Percentiles rank a stretch among this genome's conserved stretches.
Conservation (phyloP, 2,113 vertebrate species). For the Urocitellus parryii region DNA sequence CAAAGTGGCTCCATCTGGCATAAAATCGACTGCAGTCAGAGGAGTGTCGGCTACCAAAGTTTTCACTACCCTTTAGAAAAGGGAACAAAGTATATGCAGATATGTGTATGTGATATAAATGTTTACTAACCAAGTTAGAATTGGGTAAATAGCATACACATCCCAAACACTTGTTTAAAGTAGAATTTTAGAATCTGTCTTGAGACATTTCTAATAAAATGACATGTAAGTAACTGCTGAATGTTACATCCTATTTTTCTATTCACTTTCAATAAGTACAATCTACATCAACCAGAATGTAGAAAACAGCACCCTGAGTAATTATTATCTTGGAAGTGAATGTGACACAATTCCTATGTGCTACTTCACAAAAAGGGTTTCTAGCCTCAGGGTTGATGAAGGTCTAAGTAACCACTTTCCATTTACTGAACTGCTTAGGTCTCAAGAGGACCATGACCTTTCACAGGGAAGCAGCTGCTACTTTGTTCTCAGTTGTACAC, state of each 20-base stretch:
- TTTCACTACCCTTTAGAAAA: slow-evolving; percentile 88
- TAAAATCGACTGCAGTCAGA: slow-evolving; percentile 96
- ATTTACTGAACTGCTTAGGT: slow-evolving; percentile 17
- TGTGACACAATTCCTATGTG: background rate
- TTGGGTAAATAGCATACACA: background rate
- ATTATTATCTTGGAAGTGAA: background rate
- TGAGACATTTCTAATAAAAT: background rate
- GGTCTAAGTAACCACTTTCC: background rate
- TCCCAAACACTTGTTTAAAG: slow-evolving; percentile 37
- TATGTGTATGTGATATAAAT: background rate
- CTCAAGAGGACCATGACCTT: slow-evolving; percentile 52
- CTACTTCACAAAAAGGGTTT: background rate
- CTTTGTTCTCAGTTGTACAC: slow-evolving; percentile 16
- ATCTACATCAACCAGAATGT: background rate
- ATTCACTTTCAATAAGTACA: background rate
- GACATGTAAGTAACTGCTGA: background rate
- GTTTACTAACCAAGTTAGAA: background rate
- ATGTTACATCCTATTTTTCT: background rate
- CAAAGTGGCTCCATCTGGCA: slow-evolving; percentile 94
- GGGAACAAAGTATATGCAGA: background rate
- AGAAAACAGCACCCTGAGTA: background rate
- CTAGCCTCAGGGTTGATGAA: background rate
- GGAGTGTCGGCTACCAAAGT: slow-evolving; percentile 93
- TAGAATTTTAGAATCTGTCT: background rate
- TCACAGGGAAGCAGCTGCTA: slow-evolving; percentile 65